Evolutionary conservation across 2,797 vertebrate genomes (phyloP), one percentile per base, ranked within the genome.

Genomic region (Alcedo atthis): DNA sequence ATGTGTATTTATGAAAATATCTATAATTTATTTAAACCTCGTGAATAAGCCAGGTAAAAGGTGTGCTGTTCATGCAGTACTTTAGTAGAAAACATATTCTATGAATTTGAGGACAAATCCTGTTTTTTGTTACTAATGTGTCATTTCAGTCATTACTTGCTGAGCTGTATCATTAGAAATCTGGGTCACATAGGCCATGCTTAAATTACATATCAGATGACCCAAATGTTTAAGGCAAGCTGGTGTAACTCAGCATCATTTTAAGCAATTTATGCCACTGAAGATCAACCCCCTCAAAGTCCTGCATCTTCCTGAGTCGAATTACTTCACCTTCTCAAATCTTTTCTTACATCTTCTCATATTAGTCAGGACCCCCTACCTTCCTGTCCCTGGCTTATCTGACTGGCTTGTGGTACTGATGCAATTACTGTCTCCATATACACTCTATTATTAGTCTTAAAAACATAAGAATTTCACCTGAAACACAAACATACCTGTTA

Each of bases 181-280:
- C 68, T 82, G 45, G 85, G 62, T 89, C 78, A 85, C 32, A 26
- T 17, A 80, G 83, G 75, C 83, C 69, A 58, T 57, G 20, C 62
- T 87, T 89, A 85, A 95, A 89, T 92, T 90, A 63, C 20, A 17
- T 87, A 90, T 94, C 28, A 80, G 84, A 67, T 93, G 79, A 94
- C 86, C 64, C 40, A 85, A 90, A 28, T 57, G 69, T 93, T 90
- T 92, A 83, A 87, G 69, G 58, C 32, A 88, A 93, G 43, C 51
- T 87, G 51, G 32, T 83, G 51, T 81, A 89, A 82, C 80, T 88
- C 71, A 85, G 46, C 43, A 78, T 83, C 84, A 92, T 81, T 96
- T 91, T 78, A 89, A 92, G 32, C 57, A 87, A 85, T 94, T 92
- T 87, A 81, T 87, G 35, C 62, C 59, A 57, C 89, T 76, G 51